Conservation (phyloP, 1,140 invertebrate species). For the Philopotamus ludificatus region DNA sequence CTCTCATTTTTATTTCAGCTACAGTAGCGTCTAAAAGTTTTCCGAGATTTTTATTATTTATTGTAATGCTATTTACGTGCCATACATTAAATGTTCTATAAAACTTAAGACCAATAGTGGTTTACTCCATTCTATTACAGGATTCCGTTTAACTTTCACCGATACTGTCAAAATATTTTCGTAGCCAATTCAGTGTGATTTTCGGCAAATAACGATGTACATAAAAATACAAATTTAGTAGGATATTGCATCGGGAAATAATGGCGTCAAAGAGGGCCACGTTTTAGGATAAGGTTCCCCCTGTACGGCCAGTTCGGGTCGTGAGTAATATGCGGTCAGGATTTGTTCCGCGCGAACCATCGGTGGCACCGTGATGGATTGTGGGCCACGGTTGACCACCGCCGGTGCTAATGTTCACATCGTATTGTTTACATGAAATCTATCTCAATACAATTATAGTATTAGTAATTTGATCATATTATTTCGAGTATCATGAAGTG, state of each 20-base stretch:
- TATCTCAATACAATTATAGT: too few relatives aligned
- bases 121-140: too few relatives aligned
- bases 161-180: too few relatives aligned
- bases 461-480: too few relatives aligned
- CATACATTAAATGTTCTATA: too few relatives aligned
- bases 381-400: not conserved
- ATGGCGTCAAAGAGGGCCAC: not conserved
- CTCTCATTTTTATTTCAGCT: too few relatives aligned
- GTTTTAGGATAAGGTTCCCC: not conserved
- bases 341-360: constrained; percentile 18
- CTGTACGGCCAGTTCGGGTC: not conserved
- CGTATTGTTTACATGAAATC: not conserved
- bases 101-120: too few relatives aligned
- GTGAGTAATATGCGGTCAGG: constrained; percentile 27
- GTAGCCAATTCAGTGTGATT: constrained; percentile 5
- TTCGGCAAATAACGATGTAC: constrained; percentile 18
- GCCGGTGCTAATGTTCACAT: not conserved
- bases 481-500: too few relatives aligned
- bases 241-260: not conserved
- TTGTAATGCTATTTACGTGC: too few relatives aligned
- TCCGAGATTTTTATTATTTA: too few relatives aligned
- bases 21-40: too few relatives aligned
- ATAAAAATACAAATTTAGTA: constrained; percentile 6
- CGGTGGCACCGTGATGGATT: constrained; percentile 18
- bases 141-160: too few relatives aligned